A percentile compares a stretch with the other conserved stretches of the same genome.
These are phyloP conservation scores for Epinephelus moara DNA, from an alignment of 2,113 vertebrate species.

Conservation along the genomic window DNA sequence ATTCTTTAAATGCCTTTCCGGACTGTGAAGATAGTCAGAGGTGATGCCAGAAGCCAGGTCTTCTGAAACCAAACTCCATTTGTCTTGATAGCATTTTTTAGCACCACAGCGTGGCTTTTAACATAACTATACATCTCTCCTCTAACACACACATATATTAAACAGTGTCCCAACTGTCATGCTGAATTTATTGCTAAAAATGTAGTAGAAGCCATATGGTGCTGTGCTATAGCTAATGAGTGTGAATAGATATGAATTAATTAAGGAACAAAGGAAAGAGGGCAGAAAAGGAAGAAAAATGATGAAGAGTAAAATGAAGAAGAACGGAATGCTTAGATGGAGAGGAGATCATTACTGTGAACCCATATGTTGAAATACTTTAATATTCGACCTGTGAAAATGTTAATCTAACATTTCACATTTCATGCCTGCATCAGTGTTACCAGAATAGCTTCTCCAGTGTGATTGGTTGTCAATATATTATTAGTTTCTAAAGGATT, in stretches of 20 bases:
- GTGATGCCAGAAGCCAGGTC: conserved; percentile 6
- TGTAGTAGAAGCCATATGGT: conserved; percentile 62
- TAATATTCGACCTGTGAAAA: conserved; percentile 10
- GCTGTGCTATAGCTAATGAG: conserved; percentile 55
- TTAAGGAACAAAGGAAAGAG: conserved; percentile 38
- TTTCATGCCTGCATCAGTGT: background rate
- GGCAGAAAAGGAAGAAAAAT: conserved; percentile 25
- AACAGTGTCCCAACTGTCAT: conserved; percentile 27
- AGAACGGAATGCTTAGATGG: conserved; percentile 28
- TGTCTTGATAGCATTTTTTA: conserved; percentile 14
- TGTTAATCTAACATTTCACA: conserved; percentile 18
- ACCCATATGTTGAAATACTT: conserved; percentile 28
- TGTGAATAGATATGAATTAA: conserved; percentile 60
- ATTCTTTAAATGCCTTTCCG: conserved; percentile 17
- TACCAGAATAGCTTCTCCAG: background rate
- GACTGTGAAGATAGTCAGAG: conserved; percentile 7
- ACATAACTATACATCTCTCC: conserved; percentile 13
- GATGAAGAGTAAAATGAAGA: conserved; percentile 23
- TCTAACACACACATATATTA: conserved; percentile 35
- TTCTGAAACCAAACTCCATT: background rate
- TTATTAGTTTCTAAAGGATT: background rate
- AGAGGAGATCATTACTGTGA: conserved; percentile 9
- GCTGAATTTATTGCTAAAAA: conserved; percentile 52
- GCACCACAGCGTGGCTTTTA: conserved; percentile 2
- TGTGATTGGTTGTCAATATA: background rate